These are phyloP conservation scores for Octodonta nipae DNA, from an alignment of 2,888 invertebrate genomes.

Conservation along the genomic window DNA sequence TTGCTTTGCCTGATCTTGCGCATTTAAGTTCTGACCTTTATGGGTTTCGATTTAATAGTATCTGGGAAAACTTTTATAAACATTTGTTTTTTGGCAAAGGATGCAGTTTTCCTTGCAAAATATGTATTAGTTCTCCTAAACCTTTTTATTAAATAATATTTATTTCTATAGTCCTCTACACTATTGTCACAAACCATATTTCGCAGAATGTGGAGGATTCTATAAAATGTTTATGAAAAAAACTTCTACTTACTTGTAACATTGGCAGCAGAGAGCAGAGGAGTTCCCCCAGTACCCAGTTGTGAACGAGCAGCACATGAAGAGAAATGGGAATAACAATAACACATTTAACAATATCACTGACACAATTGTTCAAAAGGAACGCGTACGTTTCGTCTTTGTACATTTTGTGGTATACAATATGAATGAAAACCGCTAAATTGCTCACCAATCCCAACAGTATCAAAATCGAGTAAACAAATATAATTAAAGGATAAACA, in stretches of 20 bases:
- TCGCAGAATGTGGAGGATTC: too few relatives aligned
- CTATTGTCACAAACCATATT: too few relatives aligned
- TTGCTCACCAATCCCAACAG: constrained; percentile 45
- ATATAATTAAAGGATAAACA: constrained; percentile 48
- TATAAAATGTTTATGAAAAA: too few relatives aligned
- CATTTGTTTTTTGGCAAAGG: too few relatives aligned
- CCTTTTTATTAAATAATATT: too few relatives aligned
- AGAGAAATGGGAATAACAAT: constrained; percentile 55
- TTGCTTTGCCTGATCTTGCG: too few relatives aligned
- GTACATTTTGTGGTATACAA: constrained; percentile 41
- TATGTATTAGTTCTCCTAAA: too few relatives aligned
- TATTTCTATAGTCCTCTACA: too few relatives aligned
- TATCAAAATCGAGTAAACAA: constrained; percentile 47
- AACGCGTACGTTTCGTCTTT: constrained; percentile 52
- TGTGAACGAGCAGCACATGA: constrained; percentile 52
- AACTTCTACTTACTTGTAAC: constrained; percentile 58
- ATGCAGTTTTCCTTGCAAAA: too few relatives aligned
- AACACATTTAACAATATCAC: constrained; percentile 52
- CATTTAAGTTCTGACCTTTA: too few relatives aligned
- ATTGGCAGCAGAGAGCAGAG: constrained; percentile 60
- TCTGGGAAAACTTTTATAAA: too few relatives aligned
- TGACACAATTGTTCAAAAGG: constrained; percentile 51
- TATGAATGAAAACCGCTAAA: constrained; percentile 43
- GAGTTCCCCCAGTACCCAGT: constrained; percentile 60
- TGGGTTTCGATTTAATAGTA: too few relatives aligned